Conservation (phyloP, 2,888 invertebrate species). For the Mesoligia furuncula region DNA sequence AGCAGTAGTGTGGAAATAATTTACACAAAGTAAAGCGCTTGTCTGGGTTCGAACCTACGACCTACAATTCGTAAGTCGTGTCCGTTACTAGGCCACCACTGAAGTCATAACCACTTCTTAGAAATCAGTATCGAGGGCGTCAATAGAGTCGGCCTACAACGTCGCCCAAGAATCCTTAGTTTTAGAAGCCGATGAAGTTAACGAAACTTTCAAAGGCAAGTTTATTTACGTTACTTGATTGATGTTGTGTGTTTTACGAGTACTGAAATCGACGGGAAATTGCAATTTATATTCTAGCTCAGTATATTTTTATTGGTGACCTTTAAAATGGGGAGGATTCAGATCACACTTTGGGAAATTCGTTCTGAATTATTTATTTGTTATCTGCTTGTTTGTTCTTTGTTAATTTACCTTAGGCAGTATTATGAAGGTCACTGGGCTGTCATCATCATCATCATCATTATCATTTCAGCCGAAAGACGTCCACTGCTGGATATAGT, state of each 20-base stretch:
- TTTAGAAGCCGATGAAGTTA: slow-evolving; percentile 44
- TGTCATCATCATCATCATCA: too few species aligned
- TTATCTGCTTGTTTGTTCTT: slow-evolving; percentile 13
- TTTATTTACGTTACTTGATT: slow-evolving; percentile 61
- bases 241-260: slow-evolving; percentile 64
- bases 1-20: too few species aligned
- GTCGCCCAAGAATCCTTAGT: slow-evolving; percentile 21
- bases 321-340: slow-evolving; percentile 15
- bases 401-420: background rate
- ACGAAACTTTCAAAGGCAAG: slow-evolving; percentile 55
- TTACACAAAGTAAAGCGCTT: too few species aligned
- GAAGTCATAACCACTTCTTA: background rate
- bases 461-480: too few species aligned
- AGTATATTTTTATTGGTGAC: slow-evolving; percentile 30
- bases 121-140: background rate
- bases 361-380: slow-evolving; percentile 11
- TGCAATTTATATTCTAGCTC: slow-evolving; percentile 49
- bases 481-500: too few species aligned
- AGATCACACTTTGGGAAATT: slow-evolving; percentile 7
- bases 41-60: too few species aligned
- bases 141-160: background rate
- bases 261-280: slow-evolving; percentile 51
- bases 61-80: too few species aligned
- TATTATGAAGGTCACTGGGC: background rate
- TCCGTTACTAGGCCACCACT: too few species aligned